Evolutionary conservation across 2,797 vertebrate genomes (phyloP), one percentile per base, ranked within the genome.

Genomic region (Phoeniculus purpureus): DNA sequence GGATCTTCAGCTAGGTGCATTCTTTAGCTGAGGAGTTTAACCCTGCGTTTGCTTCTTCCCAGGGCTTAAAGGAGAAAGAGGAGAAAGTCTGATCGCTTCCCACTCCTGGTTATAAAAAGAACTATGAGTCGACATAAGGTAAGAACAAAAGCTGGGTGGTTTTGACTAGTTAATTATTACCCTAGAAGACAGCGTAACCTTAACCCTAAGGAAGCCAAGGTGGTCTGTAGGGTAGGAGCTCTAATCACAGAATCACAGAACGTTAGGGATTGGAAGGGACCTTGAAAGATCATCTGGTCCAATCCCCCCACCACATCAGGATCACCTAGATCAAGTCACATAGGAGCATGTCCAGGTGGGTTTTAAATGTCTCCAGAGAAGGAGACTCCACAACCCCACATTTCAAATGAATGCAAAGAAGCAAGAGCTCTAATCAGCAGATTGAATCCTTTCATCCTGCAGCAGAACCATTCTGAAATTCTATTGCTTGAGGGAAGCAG

Each of bases 361-460:
- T 9, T 37, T 37, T 37, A 37, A 37, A 37, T 12, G 12, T 37
- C 37, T 37, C 37, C 37, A 37, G 37, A 37, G 37, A 37, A 37
- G 37, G 37, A 37, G 37, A 37, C 37, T 37, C 37, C 37, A 37
- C 37, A 37, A 37, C 37, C 37, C 37, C 37, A 37, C 13, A 47
- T 96, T 96, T 94, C 79, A 85, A 87, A 93, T 84, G 37, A 88
- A 81, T 68, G 66, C 52, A 79, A 40, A 45, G 82, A 75, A 94
- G 21, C 6, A 6, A 91, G 43, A 62, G 43, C 8, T 68, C 58
- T 82, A 87, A 86, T 37, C 70, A 87, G 61, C 19, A 64, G 11
- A 34, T 25, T 87, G 27, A 48, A 60, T 79, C 32, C 29, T 92
- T 93, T 67, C 68, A 85, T 87, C 67, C 50, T 76, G 52, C 59